phyloP scores from a whole-genome alignment of 2,797 vertebrate genomes.

The Pipistrellus pygmaeus region DNA sequence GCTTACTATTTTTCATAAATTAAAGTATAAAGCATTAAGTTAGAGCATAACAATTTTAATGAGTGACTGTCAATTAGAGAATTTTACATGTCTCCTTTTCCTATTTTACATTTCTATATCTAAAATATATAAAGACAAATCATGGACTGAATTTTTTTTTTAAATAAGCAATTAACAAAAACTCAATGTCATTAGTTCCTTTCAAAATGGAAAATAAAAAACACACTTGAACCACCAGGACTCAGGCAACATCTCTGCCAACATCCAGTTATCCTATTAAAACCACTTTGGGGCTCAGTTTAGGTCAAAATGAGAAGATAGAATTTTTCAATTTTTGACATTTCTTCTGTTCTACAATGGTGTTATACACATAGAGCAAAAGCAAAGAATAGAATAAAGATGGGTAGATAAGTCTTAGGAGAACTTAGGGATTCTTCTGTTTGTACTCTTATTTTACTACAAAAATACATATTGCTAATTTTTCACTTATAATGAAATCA shows the following conservation, averaged over 20 bases:
- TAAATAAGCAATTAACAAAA: constrained; percentile 36
- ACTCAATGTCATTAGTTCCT: constrained; percentile 11
- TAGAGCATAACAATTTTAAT: constrained; percentile 35
- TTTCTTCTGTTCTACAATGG: constrained; percentile 36
- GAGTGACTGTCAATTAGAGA: constrained; percentile 31
- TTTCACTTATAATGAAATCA: constrained; percentile 65
- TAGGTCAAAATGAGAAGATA: constrained; percentile 41
- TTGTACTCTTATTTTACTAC: constrained; percentile 1
- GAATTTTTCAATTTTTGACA: constrained; percentile 21
- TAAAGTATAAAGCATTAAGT: constrained; percentile 8
- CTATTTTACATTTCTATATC: constrained; percentile 52
- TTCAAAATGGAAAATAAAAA: constrained; percentile 33
- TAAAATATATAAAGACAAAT: constrained; percentile 54
- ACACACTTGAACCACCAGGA: neutral
- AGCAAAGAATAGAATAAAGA: constrained; percentile 46
- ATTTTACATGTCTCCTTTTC: neutral
- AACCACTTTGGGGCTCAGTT: neutral
- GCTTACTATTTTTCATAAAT: constrained; percentile 47
- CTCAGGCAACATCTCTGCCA: constrained; percentile 16
- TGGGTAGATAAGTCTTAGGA: neutral
- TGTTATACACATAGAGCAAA: constrained; percentile 43
- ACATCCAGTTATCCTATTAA: neutral
- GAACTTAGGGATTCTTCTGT: constrained; percentile 23
- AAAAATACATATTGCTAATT: neutral
- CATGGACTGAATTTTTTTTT: neutral